Evolutionary conservation across 2,888 invertebrate genomes (phyloP).

Genomic region (Conchocele bisecta): DNA sequence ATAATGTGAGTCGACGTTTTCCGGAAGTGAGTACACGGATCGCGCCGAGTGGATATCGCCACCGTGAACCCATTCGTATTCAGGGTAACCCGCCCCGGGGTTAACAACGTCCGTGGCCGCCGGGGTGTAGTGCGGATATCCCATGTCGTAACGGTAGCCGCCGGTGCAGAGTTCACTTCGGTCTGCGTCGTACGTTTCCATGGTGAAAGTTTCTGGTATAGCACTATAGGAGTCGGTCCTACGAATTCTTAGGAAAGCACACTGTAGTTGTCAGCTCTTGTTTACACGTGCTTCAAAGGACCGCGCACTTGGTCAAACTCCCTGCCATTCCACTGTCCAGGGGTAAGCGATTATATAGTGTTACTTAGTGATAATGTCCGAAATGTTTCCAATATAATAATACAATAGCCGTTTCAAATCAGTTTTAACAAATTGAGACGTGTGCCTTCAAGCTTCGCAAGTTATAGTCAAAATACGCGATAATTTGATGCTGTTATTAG

Average conservation of each 20-base stretch:
- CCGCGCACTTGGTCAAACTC: neutral
- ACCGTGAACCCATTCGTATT: constrained; percentile 45
- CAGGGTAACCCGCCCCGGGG: constrained; percentile 31
- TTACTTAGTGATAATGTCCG: too few species aligned
- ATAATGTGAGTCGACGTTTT: constrained; percentile 44
- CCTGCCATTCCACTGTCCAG: neutral
- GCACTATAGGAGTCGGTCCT: too few species aligned
- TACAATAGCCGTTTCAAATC: too few species aligned
- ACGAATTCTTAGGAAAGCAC: constrained; percentile 1
- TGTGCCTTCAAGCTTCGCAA: too few species aligned
- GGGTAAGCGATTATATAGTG: too few species aligned
- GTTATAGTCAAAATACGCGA: too few species aligned
- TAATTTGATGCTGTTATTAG: too few species aligned
- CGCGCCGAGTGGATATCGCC: constrained; percentile 10
- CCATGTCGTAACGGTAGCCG: constrained; percentile 42
- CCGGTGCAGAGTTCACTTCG: constrained; percentile 12
- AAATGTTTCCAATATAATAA: too few species aligned
- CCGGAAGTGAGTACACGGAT: constrained; percentile 34
- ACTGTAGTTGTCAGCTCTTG: neutral
- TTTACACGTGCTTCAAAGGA: neutral
- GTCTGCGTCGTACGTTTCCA: constrained; percentile 37
- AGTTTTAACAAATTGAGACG: too few species aligned
- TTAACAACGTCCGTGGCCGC: constrained; percentile 17
- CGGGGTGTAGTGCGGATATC: constrained; percentile 26
- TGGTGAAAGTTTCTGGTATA: too few species aligned